Conservation (phyloP, 2,797 vertebrate genomes). For the Molossus alvarezi region DNA sequence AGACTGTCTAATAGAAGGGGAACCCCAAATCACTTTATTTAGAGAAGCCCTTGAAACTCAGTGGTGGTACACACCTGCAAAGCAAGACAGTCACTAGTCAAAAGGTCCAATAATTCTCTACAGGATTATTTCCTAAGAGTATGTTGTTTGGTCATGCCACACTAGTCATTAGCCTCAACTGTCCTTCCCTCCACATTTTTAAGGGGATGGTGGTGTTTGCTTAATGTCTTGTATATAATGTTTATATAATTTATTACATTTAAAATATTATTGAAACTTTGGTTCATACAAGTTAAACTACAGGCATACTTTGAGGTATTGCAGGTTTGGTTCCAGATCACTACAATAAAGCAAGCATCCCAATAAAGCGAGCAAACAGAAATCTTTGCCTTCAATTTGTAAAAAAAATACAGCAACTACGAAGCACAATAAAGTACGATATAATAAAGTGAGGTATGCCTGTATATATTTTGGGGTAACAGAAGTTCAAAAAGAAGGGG, state of each 20-base stretch:
- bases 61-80: neutral
- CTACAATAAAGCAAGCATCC: neutral
- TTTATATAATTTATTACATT: slow-evolving; percentile 25
- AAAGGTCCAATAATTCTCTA: neutral
- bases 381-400: neutral
- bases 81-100: neutral
- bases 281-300: neutral
- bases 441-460: neutral
- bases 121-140: neutral
- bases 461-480: neutral
- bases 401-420: neutral
- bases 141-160: too few relatives aligned
- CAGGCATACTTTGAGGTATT: neutral
- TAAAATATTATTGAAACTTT: slow-evolving; percentile 9
- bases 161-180: neutral
- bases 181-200: neutral
- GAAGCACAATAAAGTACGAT: neutral
- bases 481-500: slow-evolving; percentile 22
- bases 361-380: neutral
- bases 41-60: neutral
- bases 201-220: neutral
- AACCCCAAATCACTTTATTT: neutral
- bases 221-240: slow-evolving; percentile 9
- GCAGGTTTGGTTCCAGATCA: neutral
- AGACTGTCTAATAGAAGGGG: neutral